Base-by-base conservation (phyloP, 2,888 invertebrate genomes). In the Yponomeuta plumbellus region DNA sequence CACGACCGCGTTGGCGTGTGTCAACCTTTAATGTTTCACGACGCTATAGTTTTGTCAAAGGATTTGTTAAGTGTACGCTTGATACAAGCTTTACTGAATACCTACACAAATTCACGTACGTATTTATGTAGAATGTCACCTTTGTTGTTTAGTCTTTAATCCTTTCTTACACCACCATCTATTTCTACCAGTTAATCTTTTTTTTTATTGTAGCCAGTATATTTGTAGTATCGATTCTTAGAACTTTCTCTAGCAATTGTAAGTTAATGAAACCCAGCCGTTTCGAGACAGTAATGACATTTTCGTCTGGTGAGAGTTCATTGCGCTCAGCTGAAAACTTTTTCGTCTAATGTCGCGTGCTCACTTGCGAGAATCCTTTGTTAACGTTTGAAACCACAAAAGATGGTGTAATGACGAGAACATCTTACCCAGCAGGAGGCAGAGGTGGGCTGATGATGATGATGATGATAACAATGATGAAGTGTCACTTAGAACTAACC, bases 31-130 rank as follows among this genome's bases (percentile, higher is more conserved):
- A 61, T 61, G 40, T 66, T 52, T 62, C 13, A 52, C 44, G 44
- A 52, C 13, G 44, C 44, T 52, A 52, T 52, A 52, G 44, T 52
- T 26, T 26, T 56, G 34, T 21, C 44, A 52, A 21, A 11, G 26
- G 11, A 44, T 40, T 2, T 44, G 40, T 56, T 64, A 52, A 13
- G 44, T 44, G 26, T 64, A 13, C 26, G 34, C 26, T 34, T 26
- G 22, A 61, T 11, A 26, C 78, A 75, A 78, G 84, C 87, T 88
- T 88, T 87, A 86, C 85, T 66, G 83, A 84, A 80, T 88, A 88
- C 89, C 85, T 88, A 90, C 89, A 90, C 89, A 89, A 89, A 89
- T 88, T 88, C 85, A 85, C 87, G 86, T 59, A 6, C 13, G 22
- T 59, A 59, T 59, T 59, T 22, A 21, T 59, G 6, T 59, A 59